Conservation (phyloP, 2,113 vertebrate species). For the Corythoichthys haematopterus region DNA sequence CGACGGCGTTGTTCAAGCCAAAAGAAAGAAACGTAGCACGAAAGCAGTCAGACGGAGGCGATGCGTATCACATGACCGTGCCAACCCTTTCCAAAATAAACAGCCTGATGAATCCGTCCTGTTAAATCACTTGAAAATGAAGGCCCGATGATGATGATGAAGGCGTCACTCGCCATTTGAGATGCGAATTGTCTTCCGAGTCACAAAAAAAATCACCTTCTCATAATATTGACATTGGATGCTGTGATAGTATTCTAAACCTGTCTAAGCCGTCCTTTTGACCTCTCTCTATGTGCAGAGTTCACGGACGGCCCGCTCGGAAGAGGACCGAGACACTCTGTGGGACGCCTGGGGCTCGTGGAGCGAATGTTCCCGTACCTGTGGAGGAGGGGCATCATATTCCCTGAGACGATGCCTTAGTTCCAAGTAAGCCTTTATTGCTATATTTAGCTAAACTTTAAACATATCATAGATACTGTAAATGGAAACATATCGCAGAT, state of each 20-base stretch:
- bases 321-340: constrained; percentile 85
- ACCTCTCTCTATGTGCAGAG: constrained; percentile 68
- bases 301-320: constrained; percentile 84
- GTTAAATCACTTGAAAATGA: constrained; percentile 20
- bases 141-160: not conserved
- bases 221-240: constrained; percentile 69
- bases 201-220: constrained; percentile 43
- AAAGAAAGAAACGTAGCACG: constrained; percentile 24
- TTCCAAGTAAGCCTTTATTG: constrained; percentile 77
- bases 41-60: constrained; percentile 1
- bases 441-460: not conserved
- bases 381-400: constrained; percentile 91
- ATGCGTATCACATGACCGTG: constrained; percentile 19
- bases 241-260: constrained; percentile 28
- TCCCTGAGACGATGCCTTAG: constrained; percentile 89
- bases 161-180: constrained; percentile 41
- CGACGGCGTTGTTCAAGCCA: constrained; percentile 15
- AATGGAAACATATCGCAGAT: constrained; percentile 40
- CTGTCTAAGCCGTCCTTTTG: not conserved
- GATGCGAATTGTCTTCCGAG: constrained; percentile 52
- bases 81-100: constrained; percentile 26
- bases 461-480: not conserved
- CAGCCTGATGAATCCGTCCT: constrained; percentile 16
- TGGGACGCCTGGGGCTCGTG: constrained; percentile 96
- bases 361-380: constrained; percentile 95